phyloP scores from a whole-genome alignment of 2,797 vertebrate genomes.

The Oryzias dopingdopingensis region DNA sequence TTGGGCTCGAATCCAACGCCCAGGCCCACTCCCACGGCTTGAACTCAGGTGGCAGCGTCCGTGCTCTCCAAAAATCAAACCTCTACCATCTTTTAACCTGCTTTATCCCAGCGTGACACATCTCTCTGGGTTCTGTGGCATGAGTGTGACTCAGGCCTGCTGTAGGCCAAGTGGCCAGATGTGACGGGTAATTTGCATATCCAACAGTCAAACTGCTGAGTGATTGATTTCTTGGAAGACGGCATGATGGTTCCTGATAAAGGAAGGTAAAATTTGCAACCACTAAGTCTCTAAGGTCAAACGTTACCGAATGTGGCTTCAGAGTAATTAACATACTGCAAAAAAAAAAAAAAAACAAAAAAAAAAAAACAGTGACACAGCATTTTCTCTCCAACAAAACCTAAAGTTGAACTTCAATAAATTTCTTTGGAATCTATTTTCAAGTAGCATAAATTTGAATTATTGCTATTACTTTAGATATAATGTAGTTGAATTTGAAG shows the following conservation, averaged over 20 bases:
- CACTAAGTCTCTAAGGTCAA: slow-evolving; percentile 35
- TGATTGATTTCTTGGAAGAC: slow-evolving; percentile 87
- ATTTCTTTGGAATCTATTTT: no score
- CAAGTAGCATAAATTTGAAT: no score
- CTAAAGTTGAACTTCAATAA: not conserved
- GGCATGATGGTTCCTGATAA: slow-evolving; percentile 50
- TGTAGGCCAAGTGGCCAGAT: slow-evolving; percentile 77
- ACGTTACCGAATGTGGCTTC: not conserved
- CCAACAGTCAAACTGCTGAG: slow-evolving; percentile 75
- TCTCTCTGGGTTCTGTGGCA: slow-evolving; percentile 19
- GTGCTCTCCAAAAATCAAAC: not conserved
- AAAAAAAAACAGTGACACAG: rapidly evolving
- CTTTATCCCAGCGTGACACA: no score
- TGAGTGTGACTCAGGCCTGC: slow-evolving; percentile 58
- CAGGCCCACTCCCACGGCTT: not conserved
- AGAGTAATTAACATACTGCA: slow-evolving; percentile 22
- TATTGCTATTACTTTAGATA: no score
- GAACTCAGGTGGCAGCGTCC: not conserved
- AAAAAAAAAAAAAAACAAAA: slow-evolving; percentile 1
- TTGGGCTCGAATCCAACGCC: slow-evolving; percentile 19
- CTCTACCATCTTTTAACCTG: no score
- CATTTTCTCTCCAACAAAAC: not conserved
- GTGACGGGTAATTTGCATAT: slow-evolving; percentile 90
- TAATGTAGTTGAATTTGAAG: no score
- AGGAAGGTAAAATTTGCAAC: slow-evolving; percentile 67